These are phyloP conservation scores for Ahaetulla prasina DNA, from an alignment of 2,113 vertebrate species.

Conservation along the genomic window DNA sequence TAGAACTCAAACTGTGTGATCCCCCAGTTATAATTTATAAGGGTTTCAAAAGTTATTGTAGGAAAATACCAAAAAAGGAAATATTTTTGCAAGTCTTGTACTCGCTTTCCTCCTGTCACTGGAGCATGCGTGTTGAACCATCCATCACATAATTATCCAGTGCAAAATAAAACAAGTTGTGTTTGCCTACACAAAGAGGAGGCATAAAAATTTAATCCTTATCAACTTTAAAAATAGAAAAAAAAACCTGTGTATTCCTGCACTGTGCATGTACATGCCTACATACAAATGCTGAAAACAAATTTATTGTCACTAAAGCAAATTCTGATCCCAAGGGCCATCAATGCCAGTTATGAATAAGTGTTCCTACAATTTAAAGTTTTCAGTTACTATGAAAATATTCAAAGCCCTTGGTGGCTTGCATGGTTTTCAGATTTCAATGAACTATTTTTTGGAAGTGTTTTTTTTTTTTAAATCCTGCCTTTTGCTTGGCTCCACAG, in stretches of 20 bases:
- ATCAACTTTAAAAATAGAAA: conserved; percentile 25
- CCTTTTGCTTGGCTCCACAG: conserved; percentile 47
- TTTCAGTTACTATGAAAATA: conserved; percentile 39
- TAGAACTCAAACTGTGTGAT: background rate
- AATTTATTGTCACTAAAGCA: conserved; percentile 42
- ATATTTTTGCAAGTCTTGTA: rapidly evolving
- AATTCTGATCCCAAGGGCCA: conserved; percentile 35
- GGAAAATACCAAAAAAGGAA: background rate
- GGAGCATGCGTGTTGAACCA: background rate
- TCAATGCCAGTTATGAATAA: conserved; percentile 36
- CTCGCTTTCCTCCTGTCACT: background rate
- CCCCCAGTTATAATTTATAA: background rate
- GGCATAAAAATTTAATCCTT: conserved; percentile 34
- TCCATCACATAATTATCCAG: background rate
- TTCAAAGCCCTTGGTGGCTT: conserved; percentile 45
- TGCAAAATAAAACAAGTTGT: conserved; percentile 27
- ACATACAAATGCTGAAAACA: conserved; percentile 4
- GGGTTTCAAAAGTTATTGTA: background rate
- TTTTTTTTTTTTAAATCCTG: conserved; percentile 14
- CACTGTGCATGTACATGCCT: background rate
- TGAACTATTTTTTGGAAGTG: conserved; percentile 45
- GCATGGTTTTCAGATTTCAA: conserved; percentile 20
- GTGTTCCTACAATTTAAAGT: background rate
- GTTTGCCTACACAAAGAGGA: conserved; percentile 30
- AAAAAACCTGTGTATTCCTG: background rate